Evolutionary conservation across 2,113 vertebrate genomes (phyloP), one percentile per base, ranked within the genome.

Genomic region (Ursus arctos): DNA sequence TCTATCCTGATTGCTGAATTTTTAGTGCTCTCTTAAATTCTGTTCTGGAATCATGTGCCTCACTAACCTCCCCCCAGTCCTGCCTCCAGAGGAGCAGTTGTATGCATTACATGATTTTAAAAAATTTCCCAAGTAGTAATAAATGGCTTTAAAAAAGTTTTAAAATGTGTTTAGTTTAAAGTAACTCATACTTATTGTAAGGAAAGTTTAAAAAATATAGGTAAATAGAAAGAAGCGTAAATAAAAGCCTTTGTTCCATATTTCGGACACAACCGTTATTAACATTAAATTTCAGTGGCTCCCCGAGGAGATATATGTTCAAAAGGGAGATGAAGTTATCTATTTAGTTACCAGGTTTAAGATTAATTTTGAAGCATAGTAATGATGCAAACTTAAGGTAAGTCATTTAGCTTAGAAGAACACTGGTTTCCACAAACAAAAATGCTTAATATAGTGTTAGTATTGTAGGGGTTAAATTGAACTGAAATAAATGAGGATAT

Each of bases 271-370:
- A 85, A 4, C 53, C 9, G 4, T 36, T 53, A 12, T 67, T 65
- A 80, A 80, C 21, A 16, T 67, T 85, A 55, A 59, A n/a, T 82
- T 92, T 59, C 12, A 43, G 16, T 76, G 33, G 22, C 71, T 96
- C 5, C 53, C 51, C 24, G 40, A 91, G 51, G 61, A 55, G 74
- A 61, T 28, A 1, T 36, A 11, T 93, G 36, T 67, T 93, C 4
- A 82, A 86, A 94, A 93, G 36, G 84, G 31, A 85, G 90, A n/a
- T 63, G 40, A 96, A 76, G 76, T 88, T 84, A 22, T 88, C 24
- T 85, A 59, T 65, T 40, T 95, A 86, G 82, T 95, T 81, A 90
- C 59, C 26, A 86, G 14, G 3, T 94, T 95, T 93, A 59, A 74
- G 24, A 69, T 85, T 92, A 80, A 55, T 36, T 86, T 94, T 67